Evolutionary conservation across 1,140 invertebrate genomes (phyloP).

Genomic region (Brachionus paranguensis): DNA sequence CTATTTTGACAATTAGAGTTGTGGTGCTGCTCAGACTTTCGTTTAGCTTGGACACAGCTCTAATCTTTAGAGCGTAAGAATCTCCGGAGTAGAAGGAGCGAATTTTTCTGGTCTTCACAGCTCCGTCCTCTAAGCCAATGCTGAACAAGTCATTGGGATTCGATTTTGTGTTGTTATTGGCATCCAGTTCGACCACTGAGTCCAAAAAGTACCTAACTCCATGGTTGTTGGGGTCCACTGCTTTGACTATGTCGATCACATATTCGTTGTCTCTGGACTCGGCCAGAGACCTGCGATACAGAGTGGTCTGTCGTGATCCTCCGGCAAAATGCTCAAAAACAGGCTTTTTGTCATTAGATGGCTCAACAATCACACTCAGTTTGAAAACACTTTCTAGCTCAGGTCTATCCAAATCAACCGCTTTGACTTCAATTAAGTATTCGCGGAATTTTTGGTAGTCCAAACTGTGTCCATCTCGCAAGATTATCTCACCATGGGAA

Average conservation of each 20-base stretch:
- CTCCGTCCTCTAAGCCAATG: neutral
- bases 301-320: neutral
- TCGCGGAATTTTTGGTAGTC: conserved; percentile 9
- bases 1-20: conserved; percentile 10
- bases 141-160: conserved; percentile 5
- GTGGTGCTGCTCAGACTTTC: neutral
- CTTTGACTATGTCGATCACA: conserved; percentile 28
- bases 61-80: neutral
- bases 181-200: neutral
- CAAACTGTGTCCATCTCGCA: neutral
- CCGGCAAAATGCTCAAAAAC: conserved; percentile 25
- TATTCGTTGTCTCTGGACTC: conserved; percentile 22
- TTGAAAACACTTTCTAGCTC: neutral
- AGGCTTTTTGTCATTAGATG: conserved; percentile 31
- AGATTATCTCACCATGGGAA: neutral
- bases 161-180: neutral
- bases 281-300: neutral
- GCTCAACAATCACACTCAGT: neutral
- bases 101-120: conserved; percentile 25
- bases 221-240: conserved; percentile 13
- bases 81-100: conserved; percentile 14
- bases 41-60: neutral
- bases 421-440: conserved; percentile 18
- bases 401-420: neutral
- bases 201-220: conserved; percentile 28